Conservation (phyloP, 2,113 vertebrate species). For the Urocolius indicus region DNA sequence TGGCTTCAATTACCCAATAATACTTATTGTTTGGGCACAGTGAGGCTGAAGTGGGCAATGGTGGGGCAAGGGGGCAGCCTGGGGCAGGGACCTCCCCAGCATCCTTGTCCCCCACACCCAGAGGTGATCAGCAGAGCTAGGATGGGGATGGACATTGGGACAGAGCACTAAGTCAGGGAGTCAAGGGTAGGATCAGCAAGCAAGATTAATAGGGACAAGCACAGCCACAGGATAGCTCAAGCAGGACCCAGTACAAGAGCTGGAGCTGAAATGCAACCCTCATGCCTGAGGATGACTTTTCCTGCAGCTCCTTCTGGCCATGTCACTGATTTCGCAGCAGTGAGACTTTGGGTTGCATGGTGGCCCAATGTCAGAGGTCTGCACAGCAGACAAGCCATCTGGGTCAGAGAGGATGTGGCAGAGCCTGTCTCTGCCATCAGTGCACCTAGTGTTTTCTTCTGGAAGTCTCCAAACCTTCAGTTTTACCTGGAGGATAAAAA, state of each 20-base stretch:
- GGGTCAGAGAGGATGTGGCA: accelerated
- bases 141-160: not conserved
- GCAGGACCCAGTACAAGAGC: not conserved
- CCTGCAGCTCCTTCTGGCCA: not conserved
- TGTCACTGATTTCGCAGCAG: not conserved
- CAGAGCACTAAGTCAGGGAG: not conserved
- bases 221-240: not conserved
- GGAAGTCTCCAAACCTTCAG: not conserved
- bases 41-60: not conserved
- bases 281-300: accelerated
- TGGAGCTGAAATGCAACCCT: not conserved
- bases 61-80: not conserved
- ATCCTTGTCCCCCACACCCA: not conserved
- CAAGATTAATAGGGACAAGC: too few species aligned
- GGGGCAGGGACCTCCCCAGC: not conserved
- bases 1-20: not conserved
- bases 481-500: not conserved
- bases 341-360: not conserved
- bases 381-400: not conserved
- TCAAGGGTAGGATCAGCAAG: not conserved
- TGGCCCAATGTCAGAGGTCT: not conserved
- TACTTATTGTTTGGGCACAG: not conserved
- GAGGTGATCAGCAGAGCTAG: not conserved
- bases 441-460: not conserved
- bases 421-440: not conserved